These are phyloP conservation scores for Morone chrysops DNA, from an alignment of 2,113 vertebrate genomes.

Conservation along the genomic window DNA sequence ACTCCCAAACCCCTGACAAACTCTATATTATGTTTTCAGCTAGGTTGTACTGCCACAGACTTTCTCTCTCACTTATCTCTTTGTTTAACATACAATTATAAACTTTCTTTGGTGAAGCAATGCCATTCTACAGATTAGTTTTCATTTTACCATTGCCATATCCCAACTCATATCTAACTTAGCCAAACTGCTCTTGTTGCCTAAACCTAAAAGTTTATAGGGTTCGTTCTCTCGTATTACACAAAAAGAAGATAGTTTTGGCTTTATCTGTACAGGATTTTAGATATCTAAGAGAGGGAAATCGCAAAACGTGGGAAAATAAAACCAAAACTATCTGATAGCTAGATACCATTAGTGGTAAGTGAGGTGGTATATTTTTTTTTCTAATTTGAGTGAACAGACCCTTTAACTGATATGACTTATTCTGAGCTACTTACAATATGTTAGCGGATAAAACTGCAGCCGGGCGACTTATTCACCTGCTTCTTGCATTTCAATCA, in stretches of 20 bases:
- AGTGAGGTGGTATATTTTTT: neutral
- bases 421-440: neutral
- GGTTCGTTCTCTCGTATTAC: neutral
- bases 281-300: neutral
- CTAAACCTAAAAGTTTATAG: neutral
- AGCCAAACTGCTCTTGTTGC: too few relatives aligned
- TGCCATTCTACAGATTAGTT: neutral
- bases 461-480: neutral
- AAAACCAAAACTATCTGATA: neutral
- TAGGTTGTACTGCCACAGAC: neutral
- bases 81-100: neutral
- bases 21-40: slow-evolving; percentile 17
- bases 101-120: neutral
- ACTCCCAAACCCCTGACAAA: slow-evolving; percentile 33
- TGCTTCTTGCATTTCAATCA: slow-evolving; percentile 13
- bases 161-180: neutral
- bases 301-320: neutral
- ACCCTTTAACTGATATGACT: neutral
- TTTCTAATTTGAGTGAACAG: neutral
- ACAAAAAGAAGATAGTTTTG: neutral
- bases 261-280: neutral
- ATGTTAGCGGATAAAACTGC: neutral
- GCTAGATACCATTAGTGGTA: neutral
- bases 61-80: neutral
- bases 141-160: neutral